Conservation (phyloP, 37 sponge, comb jelly and placozoan species). For the Geodia barretti region DNA sequence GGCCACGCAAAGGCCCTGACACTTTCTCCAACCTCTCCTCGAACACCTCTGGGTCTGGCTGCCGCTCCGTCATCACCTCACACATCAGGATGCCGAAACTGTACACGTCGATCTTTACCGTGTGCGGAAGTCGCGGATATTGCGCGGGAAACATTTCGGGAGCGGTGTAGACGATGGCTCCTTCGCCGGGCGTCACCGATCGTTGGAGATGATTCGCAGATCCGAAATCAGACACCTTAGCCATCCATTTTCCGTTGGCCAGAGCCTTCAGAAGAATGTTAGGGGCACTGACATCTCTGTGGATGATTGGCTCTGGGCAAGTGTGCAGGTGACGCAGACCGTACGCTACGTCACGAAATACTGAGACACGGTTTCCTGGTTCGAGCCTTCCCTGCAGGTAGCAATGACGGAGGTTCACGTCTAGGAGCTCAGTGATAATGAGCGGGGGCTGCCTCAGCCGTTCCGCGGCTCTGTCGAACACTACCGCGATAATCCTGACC, state of each 20-base stretch:
- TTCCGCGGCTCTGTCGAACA: conserved; percentile 18
- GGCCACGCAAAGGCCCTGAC: neutral
- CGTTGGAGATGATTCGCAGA: conserved; percentile 47
- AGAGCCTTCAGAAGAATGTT: conserved; percentile 50
- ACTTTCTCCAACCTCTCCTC: neutral
- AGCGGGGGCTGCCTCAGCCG: neutral
- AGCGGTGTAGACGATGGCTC: conserved; percentile 57
- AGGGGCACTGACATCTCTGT: conserved; percentile 67
- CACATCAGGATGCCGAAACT: conserved; percentile 56
- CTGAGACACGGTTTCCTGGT: neutral
- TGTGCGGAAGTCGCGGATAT: conserved; percentile 18
- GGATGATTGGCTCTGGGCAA: conserved; percentile 54
- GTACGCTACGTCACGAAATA: conserved; percentile 33
- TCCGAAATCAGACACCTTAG: conserved; percentile 70
- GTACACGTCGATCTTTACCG: conserved; percentile 61
- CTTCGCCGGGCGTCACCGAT: conserved; percentile 28
- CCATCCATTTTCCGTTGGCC: conserved; percentile 33
- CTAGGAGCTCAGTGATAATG: conserved; percentile 66
- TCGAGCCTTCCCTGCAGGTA: conserved; percentile 20
- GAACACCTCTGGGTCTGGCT: neutral
- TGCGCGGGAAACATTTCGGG: conserved; percentile 36
- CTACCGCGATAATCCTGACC: conserved; percentile 55
- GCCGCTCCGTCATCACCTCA: conserved; percentile 14
- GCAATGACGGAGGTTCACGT: conserved; percentile 50
- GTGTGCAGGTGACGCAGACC: conserved; percentile 61